Percentiles rank a stretch among this genome's conserved stretches.
Conservation (phyloP, 1,140 invertebrate genomes). For the Meloidogyne hapla region DNA sequence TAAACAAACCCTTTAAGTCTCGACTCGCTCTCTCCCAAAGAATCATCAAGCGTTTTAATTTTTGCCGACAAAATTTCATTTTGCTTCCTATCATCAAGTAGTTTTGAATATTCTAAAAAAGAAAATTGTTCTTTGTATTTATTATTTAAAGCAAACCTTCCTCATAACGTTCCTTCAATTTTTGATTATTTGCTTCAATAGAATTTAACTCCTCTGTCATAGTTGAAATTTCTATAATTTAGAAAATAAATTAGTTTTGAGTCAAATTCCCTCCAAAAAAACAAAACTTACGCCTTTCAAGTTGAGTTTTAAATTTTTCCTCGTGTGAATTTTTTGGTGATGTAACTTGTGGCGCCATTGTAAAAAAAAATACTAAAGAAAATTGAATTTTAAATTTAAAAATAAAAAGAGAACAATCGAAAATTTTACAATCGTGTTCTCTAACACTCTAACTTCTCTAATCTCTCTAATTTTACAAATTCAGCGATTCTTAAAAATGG, state of each 20-base stretch:
- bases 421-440: too few species aligned
- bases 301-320: background rate
- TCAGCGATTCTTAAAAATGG: too few species aligned
- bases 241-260: background rate
- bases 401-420: too few species aligned
- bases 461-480: too few species aligned
- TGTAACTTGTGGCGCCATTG: background rate
- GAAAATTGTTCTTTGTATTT: too few species aligned
- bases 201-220: background rate
- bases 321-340: background rate
- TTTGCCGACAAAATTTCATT: background rate
- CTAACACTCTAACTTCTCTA: too few species aligned
- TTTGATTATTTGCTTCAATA: background rate
- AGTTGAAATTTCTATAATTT: background rate
- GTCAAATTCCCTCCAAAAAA: background rate
- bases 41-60: background rate
- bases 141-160: background rate
- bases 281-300: background rate
- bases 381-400: too few species aligned
- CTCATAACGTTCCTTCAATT: background rate
- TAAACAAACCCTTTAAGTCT: background rate
- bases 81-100: background rate
- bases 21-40: background rate
- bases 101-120: background rate
- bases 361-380: too few species aligned